Conservation (phyloP, 2,797 vertebrate genomes). For the Margarornis squamiger region DNA sequence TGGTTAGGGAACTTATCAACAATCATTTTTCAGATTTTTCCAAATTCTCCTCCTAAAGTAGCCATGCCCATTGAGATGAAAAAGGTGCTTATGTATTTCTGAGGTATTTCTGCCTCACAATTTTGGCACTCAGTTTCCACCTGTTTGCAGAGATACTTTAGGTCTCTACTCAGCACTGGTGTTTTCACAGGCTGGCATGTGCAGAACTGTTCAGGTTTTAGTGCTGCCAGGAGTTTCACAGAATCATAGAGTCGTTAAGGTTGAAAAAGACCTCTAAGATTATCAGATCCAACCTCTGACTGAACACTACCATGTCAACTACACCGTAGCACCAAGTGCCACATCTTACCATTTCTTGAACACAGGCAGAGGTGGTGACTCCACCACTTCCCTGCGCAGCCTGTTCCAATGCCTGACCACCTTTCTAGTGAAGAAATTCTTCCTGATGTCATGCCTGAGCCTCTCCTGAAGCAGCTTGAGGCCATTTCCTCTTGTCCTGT, state of each 20-base stretch:
- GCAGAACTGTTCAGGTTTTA: background rate
- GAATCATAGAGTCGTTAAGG: background rate
- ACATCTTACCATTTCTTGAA: background rate
- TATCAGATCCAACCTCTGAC: background rate
- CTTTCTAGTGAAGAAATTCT: background rate
- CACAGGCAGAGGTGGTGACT: background rate
- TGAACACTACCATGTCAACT: background rate
- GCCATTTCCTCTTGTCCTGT: background rate
- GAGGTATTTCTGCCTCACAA: background rate
- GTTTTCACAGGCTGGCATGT: background rate
- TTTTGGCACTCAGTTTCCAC: background rate
- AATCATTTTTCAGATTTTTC: background rate
- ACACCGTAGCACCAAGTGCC: background rate
- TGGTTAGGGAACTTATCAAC: background rate
- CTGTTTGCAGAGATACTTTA: background rate
- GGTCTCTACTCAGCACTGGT: background rate
- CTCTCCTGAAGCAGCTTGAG: background rate
- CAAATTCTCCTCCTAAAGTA: background rate
- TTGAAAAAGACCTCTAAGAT: background rate
- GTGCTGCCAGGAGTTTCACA: background rate
- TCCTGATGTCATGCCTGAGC: background rate
- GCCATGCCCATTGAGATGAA: background rate
- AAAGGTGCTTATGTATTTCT: background rate
- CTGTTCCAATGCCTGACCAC: background rate
- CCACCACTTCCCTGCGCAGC: background rate